A percentile compares a stretch with the other conserved stretches of the same genome.
Evolutionary conservation across 2,797 vertebrate species (phyloP).

Genomic region (Eremophila alpestris): DNA sequence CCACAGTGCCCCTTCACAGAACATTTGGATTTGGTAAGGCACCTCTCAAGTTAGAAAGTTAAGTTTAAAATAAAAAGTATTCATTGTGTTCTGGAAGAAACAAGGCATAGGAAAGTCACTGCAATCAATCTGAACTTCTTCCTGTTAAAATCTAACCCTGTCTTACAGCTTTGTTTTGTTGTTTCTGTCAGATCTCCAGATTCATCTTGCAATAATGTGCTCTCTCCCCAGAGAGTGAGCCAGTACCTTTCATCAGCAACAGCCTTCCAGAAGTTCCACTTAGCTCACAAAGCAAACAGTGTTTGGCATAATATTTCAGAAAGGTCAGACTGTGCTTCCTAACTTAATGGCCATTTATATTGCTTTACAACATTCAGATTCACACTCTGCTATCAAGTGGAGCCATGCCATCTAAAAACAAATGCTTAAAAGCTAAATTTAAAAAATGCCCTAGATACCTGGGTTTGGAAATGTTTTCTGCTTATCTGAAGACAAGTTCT

Average conservation of each 20-base stretch:
- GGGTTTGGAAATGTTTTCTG: conserved; percentile 20
- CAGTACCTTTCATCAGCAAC: conserved; percentile 46
- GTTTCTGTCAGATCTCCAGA: conserved; percentile 41
- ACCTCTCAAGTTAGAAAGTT: neutral
- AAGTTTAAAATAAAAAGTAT: neutral
- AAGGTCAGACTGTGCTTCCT: conserved; percentile 53
- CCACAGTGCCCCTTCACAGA: neutral
- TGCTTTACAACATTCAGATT: conserved; percentile 62
- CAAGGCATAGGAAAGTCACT: neutral
- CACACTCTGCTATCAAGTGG: conserved; percentile 35
- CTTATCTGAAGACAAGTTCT: conserved; percentile 19
- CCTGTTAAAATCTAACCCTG: conserved; percentile 14
- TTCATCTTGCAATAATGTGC: conserved; percentile 44
- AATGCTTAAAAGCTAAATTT: conserved; percentile 43
- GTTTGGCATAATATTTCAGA: conserved; percentile 55
- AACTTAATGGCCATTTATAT: conserved; percentile 60
- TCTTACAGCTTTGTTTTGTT: conserved; percentile 45
- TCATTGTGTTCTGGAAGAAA: neutral
- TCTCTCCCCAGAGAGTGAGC: neutral
- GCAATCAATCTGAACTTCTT: conserved; percentile 11
- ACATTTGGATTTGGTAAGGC: neutral
- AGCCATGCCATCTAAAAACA: conserved; percentile 55
- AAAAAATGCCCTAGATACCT: conserved; percentile 34
- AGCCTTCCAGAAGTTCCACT: conserved; percentile 55
- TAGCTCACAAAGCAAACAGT: conserved; percentile 56